Conservation (phyloP, 2,888 invertebrate genomes). For the Hirtodrosophila confusa region DNA sequence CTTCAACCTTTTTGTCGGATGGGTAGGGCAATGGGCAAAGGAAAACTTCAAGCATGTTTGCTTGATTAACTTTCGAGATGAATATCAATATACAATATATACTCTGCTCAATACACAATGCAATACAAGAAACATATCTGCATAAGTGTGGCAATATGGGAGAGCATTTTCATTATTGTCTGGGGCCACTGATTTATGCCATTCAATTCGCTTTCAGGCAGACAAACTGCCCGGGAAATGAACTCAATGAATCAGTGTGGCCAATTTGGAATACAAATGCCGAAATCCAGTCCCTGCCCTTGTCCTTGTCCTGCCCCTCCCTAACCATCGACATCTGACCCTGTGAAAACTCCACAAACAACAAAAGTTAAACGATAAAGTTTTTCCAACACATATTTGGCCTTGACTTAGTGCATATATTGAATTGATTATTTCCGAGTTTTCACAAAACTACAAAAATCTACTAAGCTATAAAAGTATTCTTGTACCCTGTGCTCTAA, state of each 20-base stretch:
- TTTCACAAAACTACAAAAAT: no score
- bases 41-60: slow-evolving; percentile 58
- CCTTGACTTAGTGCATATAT: slow-evolving; percentile 22
- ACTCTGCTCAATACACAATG: slow-evolving; percentile 4
- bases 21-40: slow-evolving; percentile 1
- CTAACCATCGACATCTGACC: background rate
- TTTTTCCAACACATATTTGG: slow-evolving; percentile 28
- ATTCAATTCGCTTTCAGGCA: slow-evolving; percentile 60
- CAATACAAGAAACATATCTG: slow-evolving; percentile 5
- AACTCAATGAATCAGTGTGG: slow-evolving; percentile 64
- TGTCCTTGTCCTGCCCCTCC: background rate
- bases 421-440: no score
- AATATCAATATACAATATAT: slow-evolving; percentile 63
- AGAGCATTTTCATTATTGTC: slow-evolving; percentile 60
- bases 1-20: slow-evolving; percentile 7
- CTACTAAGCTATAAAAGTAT: no score
- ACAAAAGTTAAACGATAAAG: slow-evolving; percentile 34
- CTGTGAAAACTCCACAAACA: background rate
- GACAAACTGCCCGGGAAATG: slow-evolving; percentile 63
- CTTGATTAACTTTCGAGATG: slow-evolving; percentile 72
- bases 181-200: slow-evolving; percentile 64
- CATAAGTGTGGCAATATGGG: slow-evolving; percentile 43
- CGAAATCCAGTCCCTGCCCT: background rate
- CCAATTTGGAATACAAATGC: slow-evolving; percentile 56
- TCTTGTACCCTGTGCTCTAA: no score